Evolutionary conservation across 92 coral and sea anemone genomes (phyloP), one percentile per base, ranked within the genome.

Genomic region (Palythoa grandis): DNA sequence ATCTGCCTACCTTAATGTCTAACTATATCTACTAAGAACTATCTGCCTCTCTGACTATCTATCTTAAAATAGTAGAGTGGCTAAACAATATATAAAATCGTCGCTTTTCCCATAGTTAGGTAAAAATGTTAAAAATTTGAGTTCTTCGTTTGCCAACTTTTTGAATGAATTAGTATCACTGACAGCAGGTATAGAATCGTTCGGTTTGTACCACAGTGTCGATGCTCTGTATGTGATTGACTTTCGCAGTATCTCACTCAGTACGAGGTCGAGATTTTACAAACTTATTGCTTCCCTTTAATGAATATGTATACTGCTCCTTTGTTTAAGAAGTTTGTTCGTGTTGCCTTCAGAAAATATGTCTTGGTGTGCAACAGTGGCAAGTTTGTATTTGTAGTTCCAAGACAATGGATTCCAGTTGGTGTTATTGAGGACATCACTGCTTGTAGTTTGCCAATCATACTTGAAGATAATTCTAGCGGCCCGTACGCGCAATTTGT

Each of bases 211-310:
- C 48, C 74, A 70, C 9, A 70, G 74, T 70, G 43, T 70, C 35
- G n/a, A n/a, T n/a, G n/a, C 74, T 70, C 74, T 70, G 74, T 70
- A 70, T 70, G 74, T 70, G 43, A 70, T 35, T 19, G 74, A 70
- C 35, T 70, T 70, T 70, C 74, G 22, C 40, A 69, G 74, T 69
- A 69, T 69, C n/a, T n/a, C n/a, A n/a, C 40, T 69, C 74, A 69
- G 74, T 69, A 35, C 43, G 74, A 35, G 74, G 40, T 69, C 43
- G 74, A 35, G 74, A 40, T 69, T 22, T 5, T 69, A 69, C 24
- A 19, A 69, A 40, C 74, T 69, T 69, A 40, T 69, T 69, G 43
- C 40, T 69, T 69, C 43, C 74, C 74, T 13, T 69, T 69, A 69
- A 69, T 69, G 74, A 24, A 35, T 69, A 69, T n/a, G n/a, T n/a